Base-by-base conservation (phyloP, 2,113 vertebrate species). In the Garra rufa region DNA sequence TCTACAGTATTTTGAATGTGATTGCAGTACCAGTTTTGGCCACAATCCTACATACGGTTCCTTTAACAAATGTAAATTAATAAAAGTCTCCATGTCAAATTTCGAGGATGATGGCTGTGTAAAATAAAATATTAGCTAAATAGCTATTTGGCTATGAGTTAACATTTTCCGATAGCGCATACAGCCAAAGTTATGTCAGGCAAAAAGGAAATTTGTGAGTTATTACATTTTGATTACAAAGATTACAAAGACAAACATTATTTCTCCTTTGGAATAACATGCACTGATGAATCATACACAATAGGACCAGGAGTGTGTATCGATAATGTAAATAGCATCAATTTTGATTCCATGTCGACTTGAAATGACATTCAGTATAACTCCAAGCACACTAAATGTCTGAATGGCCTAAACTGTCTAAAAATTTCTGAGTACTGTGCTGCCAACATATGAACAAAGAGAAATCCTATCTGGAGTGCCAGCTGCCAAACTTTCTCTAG, bases 391-490 rank as follows among this genome's bases (percentile, higher is more conserved):
- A 38, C 52, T n/a, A 28, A 78, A 61, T 15, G 15, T 52, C 46
- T 41, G 19, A 38, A 76, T 52, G 14, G 46, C 46, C 46, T 52
- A 50, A 26, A 52, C 24, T 30, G 43, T 78, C 38, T 63, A 63
- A 59, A 77, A 78, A 41, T 59, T 30, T 77, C 6, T 24, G n/a
- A 59, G 77, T 13, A 13, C 6, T 34, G 43, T 48, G 24, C 61
- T 67, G 78, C 78, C 78, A 80, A 34, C 2, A n/a, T n/a, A 11
- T 34, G 26, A 80, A 67, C 78, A 67, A 80, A 80, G 15, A 28
- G 77, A 63, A 79, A 80, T 59, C 21, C 76, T 78, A 78, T 78
- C 76, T 59, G 76, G 21, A 24, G 76, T 79, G 57, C 59, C 78
- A 80, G 78, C 43, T 80, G 78, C 78, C 78, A 67, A 80, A 67